Evolutionary conservation across 2,113 vertebrate genomes (phyloP).

Genomic region (Misgurnus mizolepis): DNA sequence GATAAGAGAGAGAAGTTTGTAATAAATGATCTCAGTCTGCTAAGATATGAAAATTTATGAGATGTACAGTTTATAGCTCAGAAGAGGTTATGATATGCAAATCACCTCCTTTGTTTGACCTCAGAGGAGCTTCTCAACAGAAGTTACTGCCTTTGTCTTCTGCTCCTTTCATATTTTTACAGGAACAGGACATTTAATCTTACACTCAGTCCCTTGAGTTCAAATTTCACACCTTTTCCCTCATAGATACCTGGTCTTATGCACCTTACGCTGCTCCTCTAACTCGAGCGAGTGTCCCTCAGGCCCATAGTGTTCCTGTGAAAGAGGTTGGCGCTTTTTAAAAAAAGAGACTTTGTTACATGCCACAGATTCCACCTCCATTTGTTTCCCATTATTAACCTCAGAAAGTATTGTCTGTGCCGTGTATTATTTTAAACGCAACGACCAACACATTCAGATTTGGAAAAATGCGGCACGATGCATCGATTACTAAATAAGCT

Average conservation of each 20-base stretch:
- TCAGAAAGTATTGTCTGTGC: slow-evolving; percentile 10
- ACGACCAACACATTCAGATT: no score
- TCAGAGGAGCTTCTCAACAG: neutral
- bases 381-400: slow-evolving; percentile 48
- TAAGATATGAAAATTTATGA: neutral
- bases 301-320: neutral
- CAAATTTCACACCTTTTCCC: neutral
- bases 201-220: neutral
- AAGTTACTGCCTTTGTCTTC: neutral
- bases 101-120: neutral
- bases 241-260: neutral
- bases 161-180: neutral
- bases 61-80: neutral
- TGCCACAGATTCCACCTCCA: slow-evolving; percentile 49
- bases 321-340: neutral
- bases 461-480: no score
- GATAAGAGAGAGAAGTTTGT: neutral
- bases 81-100: slow-evolving; percentile 17
- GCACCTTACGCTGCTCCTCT: neutral
- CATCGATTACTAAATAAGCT: no score
- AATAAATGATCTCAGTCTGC: neutral
- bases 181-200: neutral
- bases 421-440: no score
- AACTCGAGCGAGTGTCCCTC: neutral
- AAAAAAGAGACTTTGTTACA: slow-evolving; percentile 42